These are phyloP conservation scores for Delichon dasypus DNA, from an alignment of 2,797 vertebrate genomes.

Conservation along the genomic window DNA sequence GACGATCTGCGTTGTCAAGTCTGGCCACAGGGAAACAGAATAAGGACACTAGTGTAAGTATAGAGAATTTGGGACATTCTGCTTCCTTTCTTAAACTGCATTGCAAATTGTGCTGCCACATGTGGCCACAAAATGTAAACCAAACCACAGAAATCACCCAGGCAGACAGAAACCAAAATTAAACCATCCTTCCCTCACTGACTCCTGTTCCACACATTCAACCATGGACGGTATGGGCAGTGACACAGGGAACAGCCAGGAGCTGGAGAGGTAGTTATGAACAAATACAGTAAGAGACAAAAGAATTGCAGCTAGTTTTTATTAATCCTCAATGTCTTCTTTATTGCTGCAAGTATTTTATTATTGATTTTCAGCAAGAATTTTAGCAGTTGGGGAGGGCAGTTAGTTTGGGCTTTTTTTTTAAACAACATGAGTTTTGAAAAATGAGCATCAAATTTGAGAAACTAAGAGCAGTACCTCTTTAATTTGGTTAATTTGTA, in stretches of 20 bases:
- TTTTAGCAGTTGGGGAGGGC: rapidly evolving
- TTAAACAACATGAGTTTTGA: background rate
- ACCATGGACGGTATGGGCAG: background rate
- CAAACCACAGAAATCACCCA: background rate
- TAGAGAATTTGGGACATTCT: background rate
- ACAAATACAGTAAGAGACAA: background rate
- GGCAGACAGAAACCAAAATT: background rate
- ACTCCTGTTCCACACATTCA: rapidly evolving
- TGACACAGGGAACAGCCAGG: background rate
- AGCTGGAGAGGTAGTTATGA: background rate
- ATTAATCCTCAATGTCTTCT: background rate
- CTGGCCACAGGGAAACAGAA: background rate
- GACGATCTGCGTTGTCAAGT: background rate
- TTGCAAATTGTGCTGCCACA: background rate
- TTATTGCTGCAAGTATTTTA: background rate
- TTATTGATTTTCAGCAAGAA: background rate
- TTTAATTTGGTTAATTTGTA: background rate
- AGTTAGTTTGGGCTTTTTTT: background rate
- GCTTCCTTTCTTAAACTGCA: background rate
- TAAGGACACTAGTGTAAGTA: background rate
- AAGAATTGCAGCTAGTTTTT: background rate
- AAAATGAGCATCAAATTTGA: background rate
- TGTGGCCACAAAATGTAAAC: background rate
- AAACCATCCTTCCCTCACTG: background rate
- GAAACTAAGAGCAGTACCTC: background rate